Percentiles rank a stretch among this genome's conserved stretches.
Evolutionary conservation across 2,888 invertebrate species (phyloP).

Genomic region (Drosophila mimica): DNA sequence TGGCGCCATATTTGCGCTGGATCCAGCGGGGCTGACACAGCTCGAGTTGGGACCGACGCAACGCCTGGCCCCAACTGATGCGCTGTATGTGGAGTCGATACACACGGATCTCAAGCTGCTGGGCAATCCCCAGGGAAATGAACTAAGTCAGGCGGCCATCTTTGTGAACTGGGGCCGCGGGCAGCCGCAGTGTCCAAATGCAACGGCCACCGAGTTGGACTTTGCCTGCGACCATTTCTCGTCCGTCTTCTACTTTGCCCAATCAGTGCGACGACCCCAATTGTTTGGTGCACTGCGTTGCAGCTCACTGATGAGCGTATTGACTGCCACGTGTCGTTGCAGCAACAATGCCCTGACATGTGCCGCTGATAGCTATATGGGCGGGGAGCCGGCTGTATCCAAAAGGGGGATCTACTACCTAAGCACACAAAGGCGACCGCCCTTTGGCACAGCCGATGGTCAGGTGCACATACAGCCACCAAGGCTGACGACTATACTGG

Average conservation of each 20-base stretch:
- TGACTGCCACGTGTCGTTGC: conserved; percentile 63
- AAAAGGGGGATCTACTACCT: conserved; percentile 80
- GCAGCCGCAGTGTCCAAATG: conserved; percentile 84
- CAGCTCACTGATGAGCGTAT: conserved; percentile 37
- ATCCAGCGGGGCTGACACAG: conserved; percentile 84
- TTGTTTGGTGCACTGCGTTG: conserved; percentile 76
- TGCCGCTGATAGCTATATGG: conserved; percentile 73
- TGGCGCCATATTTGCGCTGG: conserved; percentile 83
- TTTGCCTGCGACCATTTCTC: conserved; percentile 81
- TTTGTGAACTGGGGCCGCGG: conserved; percentile 84
- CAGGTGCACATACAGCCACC: conserved; percentile 67
- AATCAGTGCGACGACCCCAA: conserved; percentile 75
- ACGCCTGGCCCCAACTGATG: conserved; percentile 82
- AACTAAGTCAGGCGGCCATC: conserved; percentile 83
- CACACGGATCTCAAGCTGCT: conserved; percentile 82
- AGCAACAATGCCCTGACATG: conserved; percentile 42
- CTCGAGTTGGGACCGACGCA: conserved; percentile 55
- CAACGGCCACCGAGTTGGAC: conserved; percentile 80
- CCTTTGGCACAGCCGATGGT: conserved; percentile 70
- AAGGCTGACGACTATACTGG: conserved; percentile 57
- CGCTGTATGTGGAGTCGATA: conserved; percentile 83
- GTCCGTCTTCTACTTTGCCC: conserved; percentile 80
- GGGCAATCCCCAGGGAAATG: conserved; percentile 78
- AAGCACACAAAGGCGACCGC: conserved; percentile 66
- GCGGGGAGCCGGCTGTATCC: conserved; percentile 81